Conservation (phyloP, 64 coral and sea anemone genomes). For the Montipora efflorescens region DNA sequence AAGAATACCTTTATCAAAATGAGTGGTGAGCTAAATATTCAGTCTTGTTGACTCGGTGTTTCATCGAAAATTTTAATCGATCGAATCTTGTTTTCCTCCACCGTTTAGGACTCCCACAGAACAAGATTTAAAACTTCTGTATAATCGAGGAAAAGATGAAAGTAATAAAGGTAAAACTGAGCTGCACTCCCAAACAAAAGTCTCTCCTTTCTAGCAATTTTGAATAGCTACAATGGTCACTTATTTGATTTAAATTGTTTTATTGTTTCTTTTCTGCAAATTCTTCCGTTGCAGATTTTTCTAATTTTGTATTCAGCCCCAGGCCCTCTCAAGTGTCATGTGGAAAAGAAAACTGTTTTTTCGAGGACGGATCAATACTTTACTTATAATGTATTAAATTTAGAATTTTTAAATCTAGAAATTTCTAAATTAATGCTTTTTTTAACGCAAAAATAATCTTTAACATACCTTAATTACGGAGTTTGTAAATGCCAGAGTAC, state of each 20-base stretch:
- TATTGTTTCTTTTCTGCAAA: neutral
- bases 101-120: slow-evolving; percentile 65
- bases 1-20: slow-evolving; percentile 42
- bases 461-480: too few relatives aligned
- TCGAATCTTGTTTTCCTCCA: neutral
- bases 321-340: slow-evolving; percentile 6
- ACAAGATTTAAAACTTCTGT: slow-evolving; percentile 55
- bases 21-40: slow-evolving; percentile 27
- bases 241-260: neutral
- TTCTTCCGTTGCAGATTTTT: slow-evolving; percentile 5
- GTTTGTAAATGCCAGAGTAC: too few relatives aligned
- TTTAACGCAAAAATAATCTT: too few relatives aligned
- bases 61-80: neutral
- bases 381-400: neutral
- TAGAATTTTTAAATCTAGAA: neutral
- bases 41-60: too few relatives aligned
- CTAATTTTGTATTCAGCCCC: slow-evolving; percentile 7
- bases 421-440: neutral
- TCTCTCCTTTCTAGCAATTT: too few relatives aligned
- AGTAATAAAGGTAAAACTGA: neutral
- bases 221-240: too few relatives aligned
- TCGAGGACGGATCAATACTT: slow-evolving; percentile 42
- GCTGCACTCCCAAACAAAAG: too few relatives aligned
- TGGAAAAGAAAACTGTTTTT: slow-evolving; percentile 41
- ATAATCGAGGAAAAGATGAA: neutral